These are phyloP conservation scores for Anguilla megastoma DNA, from an alignment of 2,797 vertebrate genomes.

Conservation along the genomic window DNA sequence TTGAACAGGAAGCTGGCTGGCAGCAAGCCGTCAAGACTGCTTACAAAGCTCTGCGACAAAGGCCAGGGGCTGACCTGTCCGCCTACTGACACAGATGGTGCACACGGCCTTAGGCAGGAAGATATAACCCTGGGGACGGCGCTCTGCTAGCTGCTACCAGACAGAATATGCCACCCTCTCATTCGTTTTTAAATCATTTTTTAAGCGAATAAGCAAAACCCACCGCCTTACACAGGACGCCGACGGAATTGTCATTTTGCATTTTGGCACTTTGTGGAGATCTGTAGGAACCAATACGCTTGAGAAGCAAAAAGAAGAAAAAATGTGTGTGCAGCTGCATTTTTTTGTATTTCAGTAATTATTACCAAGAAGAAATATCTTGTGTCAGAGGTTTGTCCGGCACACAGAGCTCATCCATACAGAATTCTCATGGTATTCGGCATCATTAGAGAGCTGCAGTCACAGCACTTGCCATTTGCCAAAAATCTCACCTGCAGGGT, in stretches of 20 bases:
- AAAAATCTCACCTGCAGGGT: not conserved
- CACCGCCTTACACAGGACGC: not conserved
- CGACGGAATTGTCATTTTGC: not conserved
- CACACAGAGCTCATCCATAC: not conserved
- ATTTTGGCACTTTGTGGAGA: not conserved
- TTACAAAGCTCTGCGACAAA: not conserved
- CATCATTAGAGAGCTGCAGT: not conserved
- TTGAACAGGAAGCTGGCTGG: not conserved
- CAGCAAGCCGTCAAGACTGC: not conserved
- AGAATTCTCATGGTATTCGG: not conserved
- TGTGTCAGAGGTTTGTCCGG: conserved; percentile 50
- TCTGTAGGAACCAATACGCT: not conserved
- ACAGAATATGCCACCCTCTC: not conserved
- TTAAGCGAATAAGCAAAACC: conserved; percentile 4
- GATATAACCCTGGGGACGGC: not conserved
- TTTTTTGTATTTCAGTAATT: conserved; percentile 60
- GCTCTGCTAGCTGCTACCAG: not conserved
- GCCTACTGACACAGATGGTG: not conserved
- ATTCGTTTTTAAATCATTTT: not conserved
- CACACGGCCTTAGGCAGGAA: not conserved
- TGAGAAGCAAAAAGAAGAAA: conserved; percentile 34
- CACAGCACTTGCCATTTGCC: not conserved
- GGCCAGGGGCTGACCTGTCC: conserved; percentile 4
- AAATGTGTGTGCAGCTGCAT: conserved; percentile 48
- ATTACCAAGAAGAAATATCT: conserved; percentile 49